phyloP scores from a whole-genome alignment of 1,140 invertebrate genomes.

The Macrostomum lignano region DNA sequence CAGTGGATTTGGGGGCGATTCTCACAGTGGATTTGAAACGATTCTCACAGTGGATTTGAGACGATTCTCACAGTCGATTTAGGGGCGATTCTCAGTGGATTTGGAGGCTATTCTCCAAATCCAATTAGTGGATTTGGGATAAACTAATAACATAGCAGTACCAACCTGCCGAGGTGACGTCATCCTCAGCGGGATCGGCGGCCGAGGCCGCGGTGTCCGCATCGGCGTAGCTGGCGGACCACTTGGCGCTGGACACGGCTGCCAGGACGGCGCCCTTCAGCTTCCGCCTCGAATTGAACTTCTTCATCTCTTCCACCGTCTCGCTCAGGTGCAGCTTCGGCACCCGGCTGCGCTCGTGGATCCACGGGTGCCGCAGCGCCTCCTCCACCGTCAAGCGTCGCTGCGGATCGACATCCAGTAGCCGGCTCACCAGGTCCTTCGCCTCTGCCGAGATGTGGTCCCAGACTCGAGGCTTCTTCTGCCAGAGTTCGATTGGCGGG shows the following conservation, averaged over 20 bases:
- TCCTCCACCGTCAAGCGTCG: slow-evolving; percentile 53
- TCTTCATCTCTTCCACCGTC: slow-evolving; percentile 79
- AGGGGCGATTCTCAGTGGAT: too few relatives aligned
- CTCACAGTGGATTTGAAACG: too few relatives aligned
- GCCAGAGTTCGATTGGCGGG: too few relatives aligned
- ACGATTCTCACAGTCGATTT: too few relatives aligned
- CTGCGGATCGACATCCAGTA: slow-evolving; percentile 56
- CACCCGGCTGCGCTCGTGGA: slow-evolving; percentile 31
- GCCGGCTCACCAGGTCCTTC: slow-evolving; percentile 59
- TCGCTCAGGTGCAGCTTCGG: slow-evolving; percentile 55
- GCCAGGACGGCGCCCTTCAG: slow-evolving; percentile 55
- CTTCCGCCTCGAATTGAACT: slow-evolving; percentile 73
- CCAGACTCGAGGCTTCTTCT: slow-evolving; percentile 35
- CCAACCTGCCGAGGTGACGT: too few relatives aligned
- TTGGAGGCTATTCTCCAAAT: too few relatives aligned
- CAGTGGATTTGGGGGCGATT: too few relatives aligned
- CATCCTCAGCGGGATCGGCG: too few relatives aligned
- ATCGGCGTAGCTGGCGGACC: slow-evolving; percentile 43
- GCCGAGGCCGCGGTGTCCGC: too few relatives aligned
- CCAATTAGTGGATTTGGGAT: too few relatives aligned
- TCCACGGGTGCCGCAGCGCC: slow-evolving; percentile 62
- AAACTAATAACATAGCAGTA: too few relatives aligned
- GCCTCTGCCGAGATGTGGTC: slow-evolving; percentile 52
- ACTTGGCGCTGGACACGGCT: slow-evolving; percentile 57
- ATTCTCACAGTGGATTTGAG: too few relatives aligned